Percentiles rank a stretch among this genome's conserved stretches.
These are phyloP conservation scores for Microchirus variegatus DNA, from an alignment of 2,797 vertebrate genomes.

Conservation along the genomic window DNA sequence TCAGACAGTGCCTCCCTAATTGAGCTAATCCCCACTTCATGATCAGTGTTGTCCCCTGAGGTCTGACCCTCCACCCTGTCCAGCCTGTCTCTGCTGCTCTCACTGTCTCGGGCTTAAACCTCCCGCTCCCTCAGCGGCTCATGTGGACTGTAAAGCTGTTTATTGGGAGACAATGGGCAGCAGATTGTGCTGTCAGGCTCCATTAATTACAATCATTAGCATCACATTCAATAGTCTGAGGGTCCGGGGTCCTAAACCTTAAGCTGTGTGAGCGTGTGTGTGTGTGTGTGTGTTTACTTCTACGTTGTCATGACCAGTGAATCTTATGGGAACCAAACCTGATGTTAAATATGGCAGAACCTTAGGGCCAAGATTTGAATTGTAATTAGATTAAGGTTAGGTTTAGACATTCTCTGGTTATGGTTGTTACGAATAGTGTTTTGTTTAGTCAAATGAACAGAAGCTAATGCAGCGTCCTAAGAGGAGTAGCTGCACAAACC, in stretches of 20 bases:
- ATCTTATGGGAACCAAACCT: too few relatives aligned
- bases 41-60: constrained; percentile 87
- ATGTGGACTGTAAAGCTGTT: constrained; percentile 86
- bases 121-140: constrained; percentile 74
- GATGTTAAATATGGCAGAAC: too few relatives aligned
- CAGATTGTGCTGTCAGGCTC: constrained; percentile 99
- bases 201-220: constrained; percentile 99
- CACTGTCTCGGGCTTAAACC: constrained; percentile 59
- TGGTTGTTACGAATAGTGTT: too few relatives aligned
- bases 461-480: too few relatives aligned
- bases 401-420: too few relatives aligned
- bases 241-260: constrained; percentile 76
- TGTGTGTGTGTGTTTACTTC: background rate
- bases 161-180: constrained; percentile 95
- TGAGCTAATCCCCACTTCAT: constrained; percentile 95
- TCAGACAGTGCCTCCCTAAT: constrained; percentile 82
- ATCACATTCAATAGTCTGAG: constrained; percentile 91
- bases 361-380: too few relatives aligned
- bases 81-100: constrained; percentile 49
- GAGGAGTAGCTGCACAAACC: too few relatives aligned
- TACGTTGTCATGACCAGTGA: background rate
- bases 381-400: too few relatives aligned
- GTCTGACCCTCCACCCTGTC: constrained; percentile 59
- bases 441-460: too few relatives aligned
- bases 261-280: constrained; percentile 47